phyloP scores from a whole-genome alignment of 2,797 vertebrate species.

The Danio jaintianensis region DNA sequence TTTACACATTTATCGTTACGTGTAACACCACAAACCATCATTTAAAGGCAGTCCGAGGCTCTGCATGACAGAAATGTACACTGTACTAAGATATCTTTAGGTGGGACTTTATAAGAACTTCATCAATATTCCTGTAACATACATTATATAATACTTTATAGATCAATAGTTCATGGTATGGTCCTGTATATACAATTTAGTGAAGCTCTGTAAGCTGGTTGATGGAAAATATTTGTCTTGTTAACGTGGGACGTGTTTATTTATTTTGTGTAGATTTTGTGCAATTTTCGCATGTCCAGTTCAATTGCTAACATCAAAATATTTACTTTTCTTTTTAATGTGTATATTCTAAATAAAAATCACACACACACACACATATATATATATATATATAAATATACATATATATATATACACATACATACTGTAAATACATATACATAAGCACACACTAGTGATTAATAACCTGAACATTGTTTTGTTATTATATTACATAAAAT shows the following conservation, averaged over 20 bases:
- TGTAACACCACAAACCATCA: background rate
- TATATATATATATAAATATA: no score
- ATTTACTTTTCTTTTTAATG: background rate
- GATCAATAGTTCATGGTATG: background rate
- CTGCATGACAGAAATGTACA: background rate
- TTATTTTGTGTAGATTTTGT: background rate
- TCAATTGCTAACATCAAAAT: background rate
- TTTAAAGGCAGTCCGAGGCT: background rate
- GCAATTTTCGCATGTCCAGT: background rate
- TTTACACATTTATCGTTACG: constrained; percentile 7
- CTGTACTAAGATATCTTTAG: background rate
- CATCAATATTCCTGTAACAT: background rate
- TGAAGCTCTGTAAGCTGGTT: background rate
- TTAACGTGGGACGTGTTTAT: background rate
- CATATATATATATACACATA: no score
- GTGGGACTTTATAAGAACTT: background rate
- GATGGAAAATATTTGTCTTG: background rate
- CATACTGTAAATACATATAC: no score
- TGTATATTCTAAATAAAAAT: no score
- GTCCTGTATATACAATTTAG: background rate
- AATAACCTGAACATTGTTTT: no score
- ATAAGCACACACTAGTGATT: no score
- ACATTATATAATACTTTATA: constrained; percentile 18
- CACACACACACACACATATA: no score
- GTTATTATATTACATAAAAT: no score